Evolutionary conservation across 2,797 vertebrate genomes (phyloP).

Genomic region (Poeciliopsis gracilis): DNA sequence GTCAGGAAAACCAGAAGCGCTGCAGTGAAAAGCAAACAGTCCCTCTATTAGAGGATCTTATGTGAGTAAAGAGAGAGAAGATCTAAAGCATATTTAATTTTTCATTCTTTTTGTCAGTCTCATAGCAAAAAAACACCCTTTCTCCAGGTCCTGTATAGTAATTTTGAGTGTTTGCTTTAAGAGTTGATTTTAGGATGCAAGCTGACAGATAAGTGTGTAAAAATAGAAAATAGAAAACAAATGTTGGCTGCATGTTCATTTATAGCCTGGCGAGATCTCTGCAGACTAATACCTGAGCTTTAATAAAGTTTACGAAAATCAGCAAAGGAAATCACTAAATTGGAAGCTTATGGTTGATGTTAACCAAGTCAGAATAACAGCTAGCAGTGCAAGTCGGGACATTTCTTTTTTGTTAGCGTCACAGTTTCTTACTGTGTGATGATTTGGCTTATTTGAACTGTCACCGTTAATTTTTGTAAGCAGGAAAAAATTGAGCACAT

Average conservation of each 20-base stretch:
- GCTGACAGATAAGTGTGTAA: background rate
- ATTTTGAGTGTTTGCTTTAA: constrained; percentile 48
- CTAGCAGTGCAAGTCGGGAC: background rate
- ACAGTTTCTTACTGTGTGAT: background rate
- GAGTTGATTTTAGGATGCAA: constrained; percentile 42
- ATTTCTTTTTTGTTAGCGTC: background rate
- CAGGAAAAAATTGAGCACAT: background rate
- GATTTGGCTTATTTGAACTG: background rate
- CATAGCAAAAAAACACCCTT: constrained; percentile 13
- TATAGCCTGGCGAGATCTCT: background rate
- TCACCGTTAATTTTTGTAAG: background rate
- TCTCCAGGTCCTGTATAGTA: constrained; percentile 44
- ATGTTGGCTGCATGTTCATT: constrained; percentile 4
- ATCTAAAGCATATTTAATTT: constrained; percentile 42
- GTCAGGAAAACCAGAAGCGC: constrained; percentile 70
- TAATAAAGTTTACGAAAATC: background rate
- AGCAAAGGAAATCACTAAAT: background rate
- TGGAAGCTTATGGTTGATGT: background rate
- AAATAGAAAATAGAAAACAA: background rate
- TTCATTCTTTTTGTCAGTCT: constrained; percentile 28
- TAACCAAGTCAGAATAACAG: too few species aligned
- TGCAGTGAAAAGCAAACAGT: constrained; percentile 80
- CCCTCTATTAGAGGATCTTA: constrained; percentile 72
- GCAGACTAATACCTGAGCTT: background rate
- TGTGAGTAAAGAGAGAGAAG: constrained; percentile 52